These are phyloP conservation scores for Tetramorium bicarinatum DNA, from an alignment of 2,888 invertebrate genomes.

Conservation along the genomic window DNA sequence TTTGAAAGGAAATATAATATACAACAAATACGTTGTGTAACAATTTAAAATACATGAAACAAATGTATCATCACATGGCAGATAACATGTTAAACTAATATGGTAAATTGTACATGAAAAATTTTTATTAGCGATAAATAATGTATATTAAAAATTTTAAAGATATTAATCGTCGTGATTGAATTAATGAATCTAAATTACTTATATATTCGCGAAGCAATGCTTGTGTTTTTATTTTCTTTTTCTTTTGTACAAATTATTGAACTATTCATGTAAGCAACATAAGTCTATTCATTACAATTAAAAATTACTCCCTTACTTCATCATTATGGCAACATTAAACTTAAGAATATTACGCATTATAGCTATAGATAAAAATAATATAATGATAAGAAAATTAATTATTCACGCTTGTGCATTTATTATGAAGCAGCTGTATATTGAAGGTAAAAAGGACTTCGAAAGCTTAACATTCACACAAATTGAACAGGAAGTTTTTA, in stretches of 20 bases:
- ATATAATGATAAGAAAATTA: constrained; percentile 10
- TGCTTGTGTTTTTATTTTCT: constrained; percentile 21
- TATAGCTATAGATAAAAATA: background rate
- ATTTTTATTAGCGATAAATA: background rate
- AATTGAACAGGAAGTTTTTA: background rate
- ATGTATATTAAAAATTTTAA: background rate
- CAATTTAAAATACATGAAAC: constrained; percentile 1
- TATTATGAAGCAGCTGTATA: background rate
- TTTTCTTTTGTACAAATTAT: constrained; percentile 28
- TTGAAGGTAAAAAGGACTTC: background rate
- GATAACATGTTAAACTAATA: background rate
- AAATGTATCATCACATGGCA: background rate
- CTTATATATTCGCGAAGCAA: constrained; percentile 6
- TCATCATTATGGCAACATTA: background rate
- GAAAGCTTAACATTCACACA: background rate
- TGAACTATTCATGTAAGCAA: background rate
- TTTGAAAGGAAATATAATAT: too few relatives aligned
- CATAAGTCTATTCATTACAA: background rate
- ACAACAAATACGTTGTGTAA: background rate
- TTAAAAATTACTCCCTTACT: background rate
- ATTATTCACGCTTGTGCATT: background rate
- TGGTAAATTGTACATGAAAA: background rate
- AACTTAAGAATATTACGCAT: background rate
- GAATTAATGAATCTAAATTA: constrained; percentile 28
- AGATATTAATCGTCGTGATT: constrained; percentile 14